Percentiles rank a stretch among this genome's conserved stretches.
phyloP scores from a whole-genome alignment of 2,797 vertebrate genomes.

The Brachymystax lenok region DNA sequence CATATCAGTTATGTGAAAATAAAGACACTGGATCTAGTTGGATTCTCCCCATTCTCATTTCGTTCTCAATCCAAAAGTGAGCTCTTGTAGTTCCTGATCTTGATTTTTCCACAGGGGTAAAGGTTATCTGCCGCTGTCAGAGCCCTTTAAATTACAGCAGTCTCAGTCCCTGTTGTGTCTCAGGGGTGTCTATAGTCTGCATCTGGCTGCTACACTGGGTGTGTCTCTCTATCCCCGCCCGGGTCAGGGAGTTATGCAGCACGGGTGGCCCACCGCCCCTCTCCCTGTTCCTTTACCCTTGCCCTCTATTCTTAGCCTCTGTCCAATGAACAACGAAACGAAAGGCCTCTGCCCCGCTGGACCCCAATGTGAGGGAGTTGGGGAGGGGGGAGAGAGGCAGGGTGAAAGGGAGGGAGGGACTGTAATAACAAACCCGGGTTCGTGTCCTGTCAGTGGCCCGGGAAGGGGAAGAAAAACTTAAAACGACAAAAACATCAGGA shows the following conservation, averaged over 20 bases:
- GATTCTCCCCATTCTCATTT: too few species aligned
- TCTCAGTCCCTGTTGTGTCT: background rate
- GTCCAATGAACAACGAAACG: slow-evolving; percentile 21
- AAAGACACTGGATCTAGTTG: too few species aligned
- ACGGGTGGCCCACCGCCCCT: background rate
- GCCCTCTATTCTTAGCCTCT: slow-evolving; percentile 30
- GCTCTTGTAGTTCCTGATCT: too few species aligned
- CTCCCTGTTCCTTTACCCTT: background rate
- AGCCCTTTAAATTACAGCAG: too few species aligned
- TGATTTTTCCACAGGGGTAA: too few species aligned
- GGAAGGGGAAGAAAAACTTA: slow-evolving; percentile 26
- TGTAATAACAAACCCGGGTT: slow-evolving; percentile 50
- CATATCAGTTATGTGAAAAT: too few species aligned
- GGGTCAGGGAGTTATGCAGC: background rate
- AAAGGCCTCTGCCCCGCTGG: background rate
- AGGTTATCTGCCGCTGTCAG: background rate
- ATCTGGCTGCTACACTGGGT: background rate
- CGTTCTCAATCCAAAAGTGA: too few species aligned
- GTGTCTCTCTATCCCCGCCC: background rate
- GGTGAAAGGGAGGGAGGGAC: slow-evolving; percentile 14
- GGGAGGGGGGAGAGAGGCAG: slow-evolving; percentile 30
- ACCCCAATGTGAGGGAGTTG: background rate
- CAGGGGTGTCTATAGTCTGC: background rate
- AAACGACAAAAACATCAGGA: slow-evolving; percentile 27
- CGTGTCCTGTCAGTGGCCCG: slow-evolving; percentile 46